Base-by-base conservation (phyloP, 2,113 vertebrate species). In the Erinaceus europaeus region DNA sequence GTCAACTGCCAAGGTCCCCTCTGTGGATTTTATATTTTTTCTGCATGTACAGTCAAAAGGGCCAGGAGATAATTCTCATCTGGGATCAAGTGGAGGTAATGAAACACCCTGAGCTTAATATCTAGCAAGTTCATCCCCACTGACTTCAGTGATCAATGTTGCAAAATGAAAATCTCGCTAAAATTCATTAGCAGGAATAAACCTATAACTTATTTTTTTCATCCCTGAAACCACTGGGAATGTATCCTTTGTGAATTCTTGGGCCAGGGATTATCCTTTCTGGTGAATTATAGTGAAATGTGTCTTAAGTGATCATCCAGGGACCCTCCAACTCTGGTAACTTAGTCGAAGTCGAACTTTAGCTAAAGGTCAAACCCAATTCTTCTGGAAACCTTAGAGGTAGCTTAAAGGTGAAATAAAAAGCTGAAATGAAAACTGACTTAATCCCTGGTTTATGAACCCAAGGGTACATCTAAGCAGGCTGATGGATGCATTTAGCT, bases 341-440 rank as follows among this genome's bases (percentile, higher is more conserved):
- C 90, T 93, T 90, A 76, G 85, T 93, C 88, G 85, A 94, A 42
- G 88, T 86, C 94, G 95, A 95, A 94, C 94, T 96, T 96, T 94
- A 95, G 80, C 85, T 94, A 96, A 96, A 96, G 94, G 95, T 94
- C 95, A 93, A 92, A 91, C 23, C 67, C 55, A 94, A 96, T 91
- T 94, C 88, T 93, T 79, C 83, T 86, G 76, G 88, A 96, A 92
- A 83, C 91, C 91, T 92, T 90, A 86, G 92, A 83, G 91, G 93
- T 91, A 95, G 90, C 74, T 95, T 94, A 95, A 96, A 95, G 92
- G 95, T 96, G 92, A 96, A 91, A 55, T 87, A 89, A 92, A 83
- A 93, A 81, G 67, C 90, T 65, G 65, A 88, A 89, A 90, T 94
- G 92, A 93, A 93, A 92, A 92, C 78, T 71, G 85, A 77, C 91